A percentile compares a stretch with the other conserved stretches of the same genome.
phyloP scores from a whole-genome alignment of 30 jellyfish, hydroid and myxozoan species.

The Hydractinia echinata region DNA sequence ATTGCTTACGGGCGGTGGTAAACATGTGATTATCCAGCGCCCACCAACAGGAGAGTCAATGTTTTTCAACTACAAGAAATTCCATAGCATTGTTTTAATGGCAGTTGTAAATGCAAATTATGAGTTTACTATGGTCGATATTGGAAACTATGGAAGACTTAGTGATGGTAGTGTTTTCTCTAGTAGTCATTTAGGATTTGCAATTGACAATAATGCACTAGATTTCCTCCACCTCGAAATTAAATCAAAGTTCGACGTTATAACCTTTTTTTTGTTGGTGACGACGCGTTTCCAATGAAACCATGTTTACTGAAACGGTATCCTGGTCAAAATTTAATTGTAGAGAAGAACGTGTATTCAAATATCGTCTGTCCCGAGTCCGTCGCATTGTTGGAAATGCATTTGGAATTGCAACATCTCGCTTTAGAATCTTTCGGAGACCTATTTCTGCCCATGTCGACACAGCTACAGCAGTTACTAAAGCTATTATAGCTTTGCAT shows the following conservation, averaged over 20 bases:
- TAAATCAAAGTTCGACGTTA: too few relatives aligned
- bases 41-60: slow-evolving; percentile 46
- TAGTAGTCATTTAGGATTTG: slow-evolving; percentile 32
- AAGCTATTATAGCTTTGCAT: too few relatives aligned
- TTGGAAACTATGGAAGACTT: slow-evolving; percentile 49
- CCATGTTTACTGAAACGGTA: too few relatives aligned
- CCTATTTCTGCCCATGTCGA: too few relatives aligned
- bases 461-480: too few relatives aligned
- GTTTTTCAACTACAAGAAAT: slow-evolving; percentile 43
- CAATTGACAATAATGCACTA: slow-evolving; percentile 15
- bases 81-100: slow-evolving; percentile 45
- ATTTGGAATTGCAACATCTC: too few relatives aligned
- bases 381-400: too few relatives aligned
- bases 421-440: too few relatives aligned
- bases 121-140: slow-evolving; percentile 35
- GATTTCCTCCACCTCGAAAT: background rate
- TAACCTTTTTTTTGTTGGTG: background rate
- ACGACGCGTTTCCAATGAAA: background rate
- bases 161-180: slow-evolving; percentile 46
- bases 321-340: too few relatives aligned
- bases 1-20: slow-evolving; percentile 56
- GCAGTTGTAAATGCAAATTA: slow-evolving; percentile 42
- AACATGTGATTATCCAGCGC: slow-evolving; percentile 30
- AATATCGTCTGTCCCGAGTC: too few relatives aligned
- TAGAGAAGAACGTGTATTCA: too few relatives aligned